Evolutionary conservation across 2,888 invertebrate species (phyloP).

Genomic region (Lypha dubia): DNA sequence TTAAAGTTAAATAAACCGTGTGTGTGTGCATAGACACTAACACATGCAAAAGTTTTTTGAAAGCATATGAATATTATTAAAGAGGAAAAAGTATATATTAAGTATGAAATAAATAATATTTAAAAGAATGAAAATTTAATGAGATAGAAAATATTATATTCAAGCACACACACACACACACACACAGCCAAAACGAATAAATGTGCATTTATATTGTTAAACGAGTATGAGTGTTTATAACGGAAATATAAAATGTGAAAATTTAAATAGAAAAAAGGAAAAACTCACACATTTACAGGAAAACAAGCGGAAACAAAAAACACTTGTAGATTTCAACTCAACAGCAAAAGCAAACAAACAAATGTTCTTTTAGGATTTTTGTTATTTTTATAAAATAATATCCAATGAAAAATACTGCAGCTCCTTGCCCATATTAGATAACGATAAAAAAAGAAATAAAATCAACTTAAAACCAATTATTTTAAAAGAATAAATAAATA

Average conservation of each 20-base stretch:
- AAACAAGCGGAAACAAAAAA: constrained; percentile 45
- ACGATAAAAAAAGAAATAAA: constrained; percentile 13
- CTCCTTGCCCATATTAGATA: not conserved
- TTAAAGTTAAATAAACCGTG: constrained; percentile 7
- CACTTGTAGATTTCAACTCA: constrained; percentile 67
- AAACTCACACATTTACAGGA: not conserved
- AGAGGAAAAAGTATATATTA: constrained; percentile 1
- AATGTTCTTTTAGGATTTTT: constrained; percentile 14
- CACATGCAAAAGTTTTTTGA: not conserved
- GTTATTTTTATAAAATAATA: not conserved
- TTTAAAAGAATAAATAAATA: not conserved
- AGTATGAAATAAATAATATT: constrained; percentile 15
- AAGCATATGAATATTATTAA: constrained; percentile 8
- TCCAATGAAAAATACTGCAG: not conserved
- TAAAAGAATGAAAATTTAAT: constrained; percentile 30
- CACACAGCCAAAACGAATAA: not conserved
- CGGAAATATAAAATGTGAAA: constrained; percentile 47
- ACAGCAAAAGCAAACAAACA: constrained; percentile 57
- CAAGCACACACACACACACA: not conserved
- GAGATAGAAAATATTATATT: constrained; percentile 7
- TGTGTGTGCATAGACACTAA: not conserved
- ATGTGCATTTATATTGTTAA: constrained; percentile 6
- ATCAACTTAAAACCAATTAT: not conserved
- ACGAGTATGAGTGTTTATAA: constrained; percentile 12
- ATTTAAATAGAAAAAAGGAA: constrained; percentile 25